Evolutionary conservation across 23 tunicate species (phyloP).

Genomic region (Diplosoma virens): DNA sequence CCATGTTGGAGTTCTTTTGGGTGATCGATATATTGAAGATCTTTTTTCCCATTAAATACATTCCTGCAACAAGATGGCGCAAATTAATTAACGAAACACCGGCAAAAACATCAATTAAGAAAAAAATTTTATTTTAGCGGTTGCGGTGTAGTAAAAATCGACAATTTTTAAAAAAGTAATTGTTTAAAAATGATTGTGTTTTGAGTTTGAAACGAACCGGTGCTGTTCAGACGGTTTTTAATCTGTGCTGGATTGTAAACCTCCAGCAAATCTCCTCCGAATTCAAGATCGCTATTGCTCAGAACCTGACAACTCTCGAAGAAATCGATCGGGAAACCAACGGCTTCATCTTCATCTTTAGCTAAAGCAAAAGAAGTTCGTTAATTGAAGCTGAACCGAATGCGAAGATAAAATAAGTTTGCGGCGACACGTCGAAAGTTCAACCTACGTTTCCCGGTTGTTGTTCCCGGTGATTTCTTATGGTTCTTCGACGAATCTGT

Average conservation of each 20-base stretch:
- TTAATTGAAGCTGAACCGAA: not conserved
- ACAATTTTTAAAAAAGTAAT: not conserved
- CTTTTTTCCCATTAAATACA: slow-evolving; percentile 58
- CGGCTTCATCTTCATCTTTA: slow-evolving; percentile 23
- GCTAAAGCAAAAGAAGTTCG: not conserved
- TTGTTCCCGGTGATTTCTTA: not conserved
- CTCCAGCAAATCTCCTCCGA: slow-evolving; percentile 75
- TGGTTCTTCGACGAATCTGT: not conserved
- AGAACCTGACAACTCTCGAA: slow-evolving; percentile 82
- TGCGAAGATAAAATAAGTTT: not conserved
- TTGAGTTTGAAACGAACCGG: too few relatives aligned
- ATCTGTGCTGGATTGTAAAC: slow-evolving; percentile 87
- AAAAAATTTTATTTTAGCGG: too few relatives aligned
- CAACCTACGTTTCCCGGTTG: slow-evolving; percentile 5
- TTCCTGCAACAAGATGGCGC: slow-evolving; percentile 45
- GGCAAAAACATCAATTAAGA: too few relatives aligned
- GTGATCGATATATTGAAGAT: slow-evolving; percentile 50
- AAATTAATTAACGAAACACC: too few relatives aligned
- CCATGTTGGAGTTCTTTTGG: slow-evolving; percentile 79
- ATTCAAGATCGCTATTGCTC: slow-evolving; percentile 72
- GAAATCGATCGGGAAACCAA: slow-evolving; percentile 71
- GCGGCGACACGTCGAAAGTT: not conserved
- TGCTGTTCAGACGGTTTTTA: slow-evolving; percentile 71
- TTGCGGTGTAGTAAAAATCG: too few relatives aligned
- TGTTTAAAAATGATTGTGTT: too few relatives aligned